Evolutionary conservation across 2,888 invertebrate genomes (phyloP), one percentile per base, ranked within the genome.

Genomic region (Strigamia transsilvanica): DNA sequence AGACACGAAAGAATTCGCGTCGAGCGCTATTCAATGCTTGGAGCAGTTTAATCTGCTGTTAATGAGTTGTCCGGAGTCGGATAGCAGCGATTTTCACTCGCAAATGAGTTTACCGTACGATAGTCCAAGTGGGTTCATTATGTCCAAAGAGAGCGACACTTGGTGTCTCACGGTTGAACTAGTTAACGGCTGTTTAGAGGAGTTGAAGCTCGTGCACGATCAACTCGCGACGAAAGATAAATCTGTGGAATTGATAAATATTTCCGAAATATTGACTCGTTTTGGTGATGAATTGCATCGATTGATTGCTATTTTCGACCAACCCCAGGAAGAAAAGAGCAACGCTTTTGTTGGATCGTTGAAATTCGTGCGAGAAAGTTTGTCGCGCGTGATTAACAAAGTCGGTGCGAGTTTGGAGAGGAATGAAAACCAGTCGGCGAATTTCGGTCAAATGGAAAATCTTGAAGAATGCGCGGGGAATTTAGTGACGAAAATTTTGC

Each of bases 11-110:
- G 88, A 90, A 80, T 87, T 91, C 80, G 88, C 91, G 83, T 89
- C 90, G 0, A 89, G 90, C 81, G 86, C 89, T 9, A 87, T 89
- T 56, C 89, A 91, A 82, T 89, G 92, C 12, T 88, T 94, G 32
- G 91, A 92, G 84, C 95, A 96, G 86, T 92, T 93, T 85, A 88
- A 89, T 82, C 87, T 93, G 1, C 88, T 94, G 23, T 86, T 95
- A 0, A 90, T 92, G 85, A 91, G 91, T 83, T 91, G 91, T 82
- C 93, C 93, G 0, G 86, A 86, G 18, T 73, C 82, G 10, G 83
- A 84, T 32, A 27, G 32, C 21, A 13, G 18, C 15, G 46, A 66
- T 10, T 38, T 41, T 7, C 46, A 42, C n/a, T 32, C 32, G 32
- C 56, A 32, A n/a, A 12, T 80, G 13, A 12, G 18, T 23, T 56